Evolutionary conservation across 2,113 vertebrate genomes (phyloP).

Genomic region (Ia io): DNA sequence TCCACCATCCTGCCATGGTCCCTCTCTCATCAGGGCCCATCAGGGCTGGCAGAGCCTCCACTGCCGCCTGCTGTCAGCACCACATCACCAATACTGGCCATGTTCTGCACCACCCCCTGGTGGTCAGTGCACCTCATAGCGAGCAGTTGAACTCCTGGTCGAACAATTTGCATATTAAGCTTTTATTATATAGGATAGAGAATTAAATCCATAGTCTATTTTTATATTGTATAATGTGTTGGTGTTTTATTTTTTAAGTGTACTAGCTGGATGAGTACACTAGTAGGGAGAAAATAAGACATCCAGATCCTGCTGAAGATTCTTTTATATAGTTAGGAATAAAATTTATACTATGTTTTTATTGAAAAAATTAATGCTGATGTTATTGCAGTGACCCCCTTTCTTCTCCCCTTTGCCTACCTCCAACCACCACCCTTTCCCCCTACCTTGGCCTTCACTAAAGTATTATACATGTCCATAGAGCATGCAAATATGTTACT

Average conservation of each 20-base stretch:
- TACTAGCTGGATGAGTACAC: neutral
- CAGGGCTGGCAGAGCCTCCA: too few species aligned
- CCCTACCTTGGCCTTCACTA: neutral
- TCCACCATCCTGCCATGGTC: too few species aligned
- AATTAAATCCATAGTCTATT: neutral
- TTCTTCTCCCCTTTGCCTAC: neutral
- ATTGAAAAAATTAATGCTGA: neutral
- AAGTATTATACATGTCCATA: too few species aligned
- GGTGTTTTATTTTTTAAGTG: neutral
- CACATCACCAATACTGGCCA: too few species aligned
- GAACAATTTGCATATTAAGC: too few species aligned
- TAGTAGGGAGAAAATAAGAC: neutral
- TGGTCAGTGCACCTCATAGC: too few species aligned
- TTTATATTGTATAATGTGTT: neutral
- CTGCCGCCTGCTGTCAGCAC: too few species aligned
- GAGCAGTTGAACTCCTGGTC: too few species aligned
- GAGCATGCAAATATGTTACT: neutral
- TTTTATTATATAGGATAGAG: too few species aligned
- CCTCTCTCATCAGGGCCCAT: too few species aligned
- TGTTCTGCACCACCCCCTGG: too few species aligned
- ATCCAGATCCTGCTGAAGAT: neutral
- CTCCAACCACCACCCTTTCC: neutral
- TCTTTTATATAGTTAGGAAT: conserved; percentile 5
- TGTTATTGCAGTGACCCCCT: neutral
- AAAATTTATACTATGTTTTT: neutral